phyloP scores from a whole-genome alignment of 1,140 invertebrate species.

The Brachionus koreanus region DNA sequence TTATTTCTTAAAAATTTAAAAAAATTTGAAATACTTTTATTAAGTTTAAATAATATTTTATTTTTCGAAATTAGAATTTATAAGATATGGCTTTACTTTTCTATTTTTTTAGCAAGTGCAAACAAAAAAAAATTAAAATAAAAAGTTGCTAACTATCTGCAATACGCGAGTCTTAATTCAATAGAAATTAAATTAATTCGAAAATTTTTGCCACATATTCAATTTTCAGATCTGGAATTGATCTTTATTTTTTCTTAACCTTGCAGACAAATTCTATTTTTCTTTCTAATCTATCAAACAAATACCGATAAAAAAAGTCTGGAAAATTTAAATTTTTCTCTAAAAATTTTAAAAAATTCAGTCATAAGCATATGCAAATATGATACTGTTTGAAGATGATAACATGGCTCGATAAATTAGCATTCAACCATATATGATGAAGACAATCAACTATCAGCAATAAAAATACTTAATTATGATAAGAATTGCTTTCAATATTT shows the following conservation, averaged over 20 bases:
- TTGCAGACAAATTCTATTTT: background rate
- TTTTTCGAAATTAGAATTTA: too few relatives aligned
- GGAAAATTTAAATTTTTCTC: background rate
- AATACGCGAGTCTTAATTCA: background rate
- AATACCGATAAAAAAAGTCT: background rate
- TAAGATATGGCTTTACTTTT: too few relatives aligned
- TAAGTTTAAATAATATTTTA: too few relatives aligned
- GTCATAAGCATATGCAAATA: background rate
- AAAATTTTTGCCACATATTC: background rate
- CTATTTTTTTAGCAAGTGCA: too few relatives aligned
- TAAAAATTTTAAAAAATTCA: background rate
- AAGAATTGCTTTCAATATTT: background rate
- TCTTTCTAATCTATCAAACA: background rate
- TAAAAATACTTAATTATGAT: background rate
- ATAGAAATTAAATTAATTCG: background rate
- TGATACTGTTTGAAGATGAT: background rate
- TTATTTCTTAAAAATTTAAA: too few relatives aligned
- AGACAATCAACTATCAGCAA: background rate
- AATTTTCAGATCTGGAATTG: background rate
- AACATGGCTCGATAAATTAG: background rate
- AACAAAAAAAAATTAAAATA: background rate
- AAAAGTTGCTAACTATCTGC: background rate
- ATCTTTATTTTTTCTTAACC: background rate
- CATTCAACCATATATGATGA: background rate
- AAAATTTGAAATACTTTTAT: too few relatives aligned